These are phyloP conservation scores for Stercorarius parasiticus DNA, from an alignment of 2,113 vertebrate species.

Conservation along the genomic window DNA sequence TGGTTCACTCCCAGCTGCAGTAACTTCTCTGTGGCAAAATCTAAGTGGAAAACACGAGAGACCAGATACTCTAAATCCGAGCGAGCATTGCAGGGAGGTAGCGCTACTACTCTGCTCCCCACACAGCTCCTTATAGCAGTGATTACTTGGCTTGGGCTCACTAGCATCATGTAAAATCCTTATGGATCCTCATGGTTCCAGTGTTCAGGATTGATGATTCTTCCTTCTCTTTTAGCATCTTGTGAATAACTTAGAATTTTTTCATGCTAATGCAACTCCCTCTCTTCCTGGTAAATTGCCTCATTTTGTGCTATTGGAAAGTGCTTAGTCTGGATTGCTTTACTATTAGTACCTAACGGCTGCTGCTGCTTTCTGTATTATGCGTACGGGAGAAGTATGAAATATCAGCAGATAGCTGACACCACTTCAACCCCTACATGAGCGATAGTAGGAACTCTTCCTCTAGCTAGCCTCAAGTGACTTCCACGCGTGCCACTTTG, in stretches of 20 bases:
- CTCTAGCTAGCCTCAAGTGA: neutral
- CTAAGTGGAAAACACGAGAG: neutral
- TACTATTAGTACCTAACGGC: neutral
- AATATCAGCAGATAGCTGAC: constrained; percentile 20
- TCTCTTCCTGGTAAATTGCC: constrained; percentile 58
- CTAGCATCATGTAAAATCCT: neutral
- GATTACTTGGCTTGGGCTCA: neutral
- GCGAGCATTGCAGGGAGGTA: neutral
- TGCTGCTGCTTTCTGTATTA: constrained; percentile 46
- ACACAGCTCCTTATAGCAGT: neutral
- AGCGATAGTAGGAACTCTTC: neutral
- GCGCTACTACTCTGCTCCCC: neutral
- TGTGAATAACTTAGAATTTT: constrained; percentile 57
- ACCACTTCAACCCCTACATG: neutral
- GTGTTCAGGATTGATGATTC: constrained; percentile 39
- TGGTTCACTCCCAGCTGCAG: neutral
- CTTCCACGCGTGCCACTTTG: neutral
- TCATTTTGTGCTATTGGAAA: constrained; percentile 55
- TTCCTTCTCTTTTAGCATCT: constrained; percentile 42
- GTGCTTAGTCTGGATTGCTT: constrained; percentile 38
- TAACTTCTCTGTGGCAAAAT: neutral
- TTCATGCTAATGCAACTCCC: constrained; percentile 49
- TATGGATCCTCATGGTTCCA: neutral
- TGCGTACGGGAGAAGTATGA: neutral
- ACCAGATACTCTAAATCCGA: neutral